Evolutionary conservation across 1,140 invertebrate genomes (phyloP), one percentile per base, ranked within the genome.

Genomic region (Plutomurus gul): DNA sequence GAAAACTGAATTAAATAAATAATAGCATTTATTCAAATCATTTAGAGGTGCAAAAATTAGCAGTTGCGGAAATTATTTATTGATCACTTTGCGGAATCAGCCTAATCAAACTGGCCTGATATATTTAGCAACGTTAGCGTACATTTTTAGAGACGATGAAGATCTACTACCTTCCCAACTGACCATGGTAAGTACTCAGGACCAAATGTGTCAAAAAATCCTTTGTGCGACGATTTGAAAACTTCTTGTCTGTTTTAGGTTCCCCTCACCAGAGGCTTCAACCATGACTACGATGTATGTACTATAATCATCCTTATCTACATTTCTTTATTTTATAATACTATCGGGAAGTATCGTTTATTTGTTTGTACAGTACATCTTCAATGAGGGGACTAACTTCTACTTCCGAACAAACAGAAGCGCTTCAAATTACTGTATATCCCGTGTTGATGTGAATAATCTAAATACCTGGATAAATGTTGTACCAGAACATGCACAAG

Each of bases 401-500:
- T 79, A 70, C 27, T 79, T 79, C 30, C 49, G 73, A 1, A 75
- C 72, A 6, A 47, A 56, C 16, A 37, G 18, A 25, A 60, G 13
- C 13, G 56, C 51, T 22, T 11, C 36, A 56, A 79, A 75, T 37
- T 75, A 30, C 18, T 40, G 60, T 13, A 46, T 79, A 10, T 18
- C 60, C 18, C 40, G 33, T 56, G 47, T 72, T 25, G 73, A 79
- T 46, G 10, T 71, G n/a, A 43, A 40, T 27, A 60, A 51, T 3
- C 20, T 40, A 20, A 46, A 60, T 40, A 39, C 16, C 16, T 74
- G 73, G 51, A 18, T 56, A 47, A 49, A 49, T 22, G 78, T 79
- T 13, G 40, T 79, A 1, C 30, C n/a, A 20, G 78, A 75, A 49
- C 72, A 74, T 49, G 0, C 40, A 0, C 20, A 46, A 16, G 39